Conservation (phyloP, 1,140 invertebrate genomes). For the Trichonephila inaurata region DNA sequence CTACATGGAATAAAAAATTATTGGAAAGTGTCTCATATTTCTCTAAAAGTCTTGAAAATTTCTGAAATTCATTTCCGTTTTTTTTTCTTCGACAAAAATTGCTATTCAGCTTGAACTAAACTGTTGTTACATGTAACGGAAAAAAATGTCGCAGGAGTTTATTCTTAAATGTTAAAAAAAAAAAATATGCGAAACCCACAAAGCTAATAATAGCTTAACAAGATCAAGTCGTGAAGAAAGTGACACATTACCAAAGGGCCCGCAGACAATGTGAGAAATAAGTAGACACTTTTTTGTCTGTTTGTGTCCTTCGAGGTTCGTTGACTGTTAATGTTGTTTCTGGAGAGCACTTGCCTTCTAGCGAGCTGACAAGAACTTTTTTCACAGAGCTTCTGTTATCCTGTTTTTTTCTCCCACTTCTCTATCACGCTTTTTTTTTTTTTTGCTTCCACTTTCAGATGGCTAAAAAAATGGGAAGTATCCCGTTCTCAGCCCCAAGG, state of each 20-base stretch:
- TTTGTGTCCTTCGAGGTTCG: slow-evolving; percentile 48
- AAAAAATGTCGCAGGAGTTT: not conserved
- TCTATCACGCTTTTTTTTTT: not conserved
- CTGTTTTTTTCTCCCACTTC: not conserved
- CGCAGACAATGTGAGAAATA: slow-evolving; percentile 37
- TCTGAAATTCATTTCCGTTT: not conserved
- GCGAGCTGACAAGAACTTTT: slow-evolving; percentile 12
- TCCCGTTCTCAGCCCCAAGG: not conserved
- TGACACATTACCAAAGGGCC: slow-evolving; percentile 6
- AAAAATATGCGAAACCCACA: slow-evolving; percentile 10
- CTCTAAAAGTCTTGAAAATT: not conserved
- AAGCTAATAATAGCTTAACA: slow-evolving; percentile 57
- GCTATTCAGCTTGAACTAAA: not conserved
- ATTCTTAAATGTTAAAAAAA: not conserved
- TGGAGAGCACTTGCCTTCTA: not conserved
- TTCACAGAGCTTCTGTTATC: not conserved
- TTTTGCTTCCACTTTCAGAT: not conserved
- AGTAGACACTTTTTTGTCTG: slow-evolving; percentile 29
- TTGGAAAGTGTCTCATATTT: no score
- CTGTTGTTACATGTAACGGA: slow-evolving; percentile 22
- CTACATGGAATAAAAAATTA: no score
- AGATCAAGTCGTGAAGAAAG: slow-evolving; percentile 13
- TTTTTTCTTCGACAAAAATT: not conserved
- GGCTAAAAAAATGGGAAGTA: not conserved
- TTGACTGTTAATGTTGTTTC: slow-evolving; percentile 43